Base-by-base conservation (phyloP, 2,113 vertebrate genomes). In the Sylvicapra grimmia region DNA sequence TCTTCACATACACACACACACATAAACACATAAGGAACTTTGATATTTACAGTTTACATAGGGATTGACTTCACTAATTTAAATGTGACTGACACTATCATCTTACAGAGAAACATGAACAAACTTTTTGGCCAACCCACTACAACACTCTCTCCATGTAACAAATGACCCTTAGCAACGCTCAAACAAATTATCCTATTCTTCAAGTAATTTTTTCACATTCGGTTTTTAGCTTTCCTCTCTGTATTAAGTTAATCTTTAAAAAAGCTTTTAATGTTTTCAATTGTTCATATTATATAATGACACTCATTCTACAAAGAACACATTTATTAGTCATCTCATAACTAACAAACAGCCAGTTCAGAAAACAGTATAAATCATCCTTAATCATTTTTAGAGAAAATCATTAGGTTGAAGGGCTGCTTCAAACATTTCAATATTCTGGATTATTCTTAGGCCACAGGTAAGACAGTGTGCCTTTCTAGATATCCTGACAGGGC, bases 401-500 rank as follows among this genome's bases (percentile, higher is more conserved):
- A 72, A 85, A 68, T 44, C 4, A 63, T 29, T 40, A 93, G n/a
- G 16, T 33, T 96, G 58, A 27, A 75, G 19, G n/a, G 14, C 44
- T 93, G 1, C 90, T 94, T 96, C 49, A 61, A 90, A 89, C 6
- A 33, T 54, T 56, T 56, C n/a, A 93, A 11, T 25, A 29, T 56
- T 97, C 95, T 94, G 54, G 59, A 53, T 95, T 88, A 93, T 97
- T 97, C 92, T 94, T 97, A 86, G 85, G 84, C 94, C 33, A 86
- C 18, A 23, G 10, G 16, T 79, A 96, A 89, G 88, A 88, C 68
- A 89, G 23, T 93, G 51, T 72, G 51, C 40, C 92, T 79, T 92
- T 97, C 29, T 53, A 97, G 89, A 88, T 77, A 93, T 91, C 72
- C 97, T 98, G 88, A 93, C 95, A 96, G 68, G 25, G 65, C 21